Conservation (phyloP, 2,797 vertebrate species). For the Monodelphis domestica region DNA sequence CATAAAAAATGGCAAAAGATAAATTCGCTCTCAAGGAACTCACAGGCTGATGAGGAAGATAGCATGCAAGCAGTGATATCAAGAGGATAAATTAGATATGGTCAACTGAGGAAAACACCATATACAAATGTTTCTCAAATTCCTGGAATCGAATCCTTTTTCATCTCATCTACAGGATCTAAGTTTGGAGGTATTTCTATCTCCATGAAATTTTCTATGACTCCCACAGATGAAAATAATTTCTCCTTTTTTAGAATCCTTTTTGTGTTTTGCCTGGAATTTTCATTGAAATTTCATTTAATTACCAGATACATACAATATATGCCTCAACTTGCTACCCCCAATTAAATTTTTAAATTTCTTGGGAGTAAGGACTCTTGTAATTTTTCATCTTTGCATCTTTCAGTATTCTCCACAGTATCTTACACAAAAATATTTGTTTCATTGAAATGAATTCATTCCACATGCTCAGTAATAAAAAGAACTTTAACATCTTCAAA, state of each 20-base stretch:
- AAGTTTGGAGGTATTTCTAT: neutral
- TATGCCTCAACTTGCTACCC: neutral
- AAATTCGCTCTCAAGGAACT: neutral
- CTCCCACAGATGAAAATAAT: neutral
- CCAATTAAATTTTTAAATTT: neutral
- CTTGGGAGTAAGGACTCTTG: neutral
- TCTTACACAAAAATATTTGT: neutral
- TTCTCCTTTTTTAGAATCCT: neutral
- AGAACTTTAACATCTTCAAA: neutral
- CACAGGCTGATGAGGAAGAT: neutral
- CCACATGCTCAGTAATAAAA: neutral
- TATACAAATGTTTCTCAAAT: neutral
- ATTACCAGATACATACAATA: neutral
- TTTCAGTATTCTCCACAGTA: neutral
- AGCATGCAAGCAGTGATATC: neutral
- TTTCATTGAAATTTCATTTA: no score
- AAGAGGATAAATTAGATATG: neutral
- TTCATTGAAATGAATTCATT: neutral
- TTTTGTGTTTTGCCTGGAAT: neutral
- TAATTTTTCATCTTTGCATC: neutral
- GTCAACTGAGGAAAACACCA: neutral
- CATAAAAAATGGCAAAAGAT: neutral
- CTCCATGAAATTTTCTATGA: neutral
- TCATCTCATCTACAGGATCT: neutral
- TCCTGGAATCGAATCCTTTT: neutral